Evolutionary conservation across 2,113 vertebrate genomes (phyloP).

Genomic region (Hiodon alosoides): DNA sequence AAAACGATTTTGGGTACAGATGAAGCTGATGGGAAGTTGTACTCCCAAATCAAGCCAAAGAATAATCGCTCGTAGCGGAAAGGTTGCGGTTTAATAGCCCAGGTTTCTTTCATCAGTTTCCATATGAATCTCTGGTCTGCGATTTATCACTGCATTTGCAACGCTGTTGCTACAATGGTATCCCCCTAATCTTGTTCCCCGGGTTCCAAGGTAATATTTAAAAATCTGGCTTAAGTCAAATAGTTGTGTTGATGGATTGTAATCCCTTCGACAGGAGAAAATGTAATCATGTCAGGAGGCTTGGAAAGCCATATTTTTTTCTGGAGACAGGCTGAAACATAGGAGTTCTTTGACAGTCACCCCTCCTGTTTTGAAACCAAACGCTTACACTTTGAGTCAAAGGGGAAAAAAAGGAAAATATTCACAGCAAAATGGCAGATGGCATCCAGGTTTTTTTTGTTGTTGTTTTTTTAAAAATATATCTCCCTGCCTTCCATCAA

Average conservation of each 20-base stretch:
- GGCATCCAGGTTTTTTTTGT: not conserved
- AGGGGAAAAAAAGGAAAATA: not conserved
- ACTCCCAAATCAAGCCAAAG: not conserved
- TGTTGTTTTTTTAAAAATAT: not conserved
- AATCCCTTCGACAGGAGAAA: not conserved
- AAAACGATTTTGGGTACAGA: conserved; percentile 34
- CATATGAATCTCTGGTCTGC: not conserved
- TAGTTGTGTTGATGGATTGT: conserved; percentile 1
- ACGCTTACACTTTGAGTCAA: not conserved
- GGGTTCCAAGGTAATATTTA: not conserved
- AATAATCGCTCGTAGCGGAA: not conserved
- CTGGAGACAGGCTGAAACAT: too few species aligned
- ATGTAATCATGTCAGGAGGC: not conserved
- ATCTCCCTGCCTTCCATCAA: not conserved
- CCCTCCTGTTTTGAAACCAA: too few species aligned
- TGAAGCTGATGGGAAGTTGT: conserved; percentile 7
- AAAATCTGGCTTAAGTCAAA: conserved; percentile 7
- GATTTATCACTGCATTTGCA: not conserved
- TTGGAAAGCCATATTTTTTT: not conserved
- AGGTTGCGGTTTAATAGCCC: not conserved
- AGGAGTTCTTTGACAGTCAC: too few species aligned
- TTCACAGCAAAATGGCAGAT: not conserved
- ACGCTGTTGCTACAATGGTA: not conserved
- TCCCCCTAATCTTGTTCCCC: not conserved
- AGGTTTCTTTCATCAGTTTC: conserved; percentile 12